Evolutionary conservation across 2,888 invertebrate genomes (phyloP).

Genomic region (Sphecodes monilicornis): DNA sequence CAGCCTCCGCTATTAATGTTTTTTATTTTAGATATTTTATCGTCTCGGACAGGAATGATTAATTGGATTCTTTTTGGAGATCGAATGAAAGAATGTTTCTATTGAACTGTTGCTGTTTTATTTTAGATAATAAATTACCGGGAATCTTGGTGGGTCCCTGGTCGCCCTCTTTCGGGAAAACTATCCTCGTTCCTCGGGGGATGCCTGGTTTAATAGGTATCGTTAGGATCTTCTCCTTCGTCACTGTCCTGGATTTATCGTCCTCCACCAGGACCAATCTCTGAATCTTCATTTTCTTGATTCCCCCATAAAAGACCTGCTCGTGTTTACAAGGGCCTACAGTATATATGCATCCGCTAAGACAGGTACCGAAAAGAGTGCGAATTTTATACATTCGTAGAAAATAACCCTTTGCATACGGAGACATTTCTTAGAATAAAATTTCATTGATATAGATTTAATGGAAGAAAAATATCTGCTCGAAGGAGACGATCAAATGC

Average conservation of each 20-base stretch:
- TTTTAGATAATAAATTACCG: constrained; percentile 78
- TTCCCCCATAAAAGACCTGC: constrained; percentile 89
- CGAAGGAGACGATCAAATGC: neutral
- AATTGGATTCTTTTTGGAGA: neutral
- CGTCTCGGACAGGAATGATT: neutral
- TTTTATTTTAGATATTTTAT: neutral
- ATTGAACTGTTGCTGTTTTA: neutral
- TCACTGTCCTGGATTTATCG: constrained; percentile 87
- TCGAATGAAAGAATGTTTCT: neutral
- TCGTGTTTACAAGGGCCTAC: neutral
- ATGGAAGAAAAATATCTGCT: too few species aligned
- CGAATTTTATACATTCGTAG: neutral
- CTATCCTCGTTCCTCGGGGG: constrained; percentile 89
- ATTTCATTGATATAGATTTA: too few species aligned
- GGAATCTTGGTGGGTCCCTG: constrained; percentile 90
- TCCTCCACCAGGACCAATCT: constrained; percentile 89
- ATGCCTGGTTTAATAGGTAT: constrained; percentile 92
- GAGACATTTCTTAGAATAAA: too few species aligned
- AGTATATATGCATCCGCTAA: neutral
- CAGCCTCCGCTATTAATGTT: neutral
- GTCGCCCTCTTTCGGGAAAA: constrained; percentile 92
- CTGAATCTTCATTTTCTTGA: constrained; percentile 94
- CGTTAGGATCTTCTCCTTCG: constrained; percentile 90
- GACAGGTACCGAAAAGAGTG: neutral
- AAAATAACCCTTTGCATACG: neutral